Evolutionary conservation across 30 jellyfish, hydroid and myxozoan species (phyloP).

Genomic region (Clytia hemisphaerica): DNA sequence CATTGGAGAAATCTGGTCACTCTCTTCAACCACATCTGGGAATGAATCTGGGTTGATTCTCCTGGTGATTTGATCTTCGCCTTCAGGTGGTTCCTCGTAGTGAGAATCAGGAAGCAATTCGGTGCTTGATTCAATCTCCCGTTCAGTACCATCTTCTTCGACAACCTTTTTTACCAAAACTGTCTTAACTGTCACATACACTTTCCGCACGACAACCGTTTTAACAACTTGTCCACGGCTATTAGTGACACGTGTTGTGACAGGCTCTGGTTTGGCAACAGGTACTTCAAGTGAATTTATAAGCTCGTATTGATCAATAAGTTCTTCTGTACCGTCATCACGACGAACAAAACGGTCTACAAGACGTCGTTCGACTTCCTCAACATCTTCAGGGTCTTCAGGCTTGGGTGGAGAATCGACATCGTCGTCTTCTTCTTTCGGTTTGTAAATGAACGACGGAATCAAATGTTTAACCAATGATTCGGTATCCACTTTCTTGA

Average conservation of each 20-base stretch:
- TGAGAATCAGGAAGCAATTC: slow-evolving; percentile 19
- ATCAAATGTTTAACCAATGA: slow-evolving; percentile 1
- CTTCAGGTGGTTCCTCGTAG: slow-evolving; percentile 27
- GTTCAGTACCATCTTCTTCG: slow-evolving; percentile 31
- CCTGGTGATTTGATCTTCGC: not conserved
- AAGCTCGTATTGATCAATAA: slow-evolving; percentile 28
- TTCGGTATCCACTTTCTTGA: slow-evolving; percentile 13
- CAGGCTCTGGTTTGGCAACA: not conserved
- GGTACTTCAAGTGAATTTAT: slow-evolving; percentile 18
- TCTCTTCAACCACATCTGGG: slow-evolving; percentile 24
- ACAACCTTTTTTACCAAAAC: slow-evolving; percentile 34
- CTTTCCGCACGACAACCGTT: slow-evolving; percentile 18
- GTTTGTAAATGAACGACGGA: not conserved
- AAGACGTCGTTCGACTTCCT: slow-evolving; percentile 42
- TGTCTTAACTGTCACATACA: slow-evolving; percentile 21
- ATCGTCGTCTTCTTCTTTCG: slow-evolving; percentile 1
- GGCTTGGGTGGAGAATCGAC: no score
- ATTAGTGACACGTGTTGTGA: slow-evolving; percentile 4
- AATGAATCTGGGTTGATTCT: not conserved
- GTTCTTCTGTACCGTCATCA: slow-evolving; percentile 35
- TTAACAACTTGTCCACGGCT: slow-evolving; percentile 1
- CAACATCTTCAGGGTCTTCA: slow-evolving; percentile 24
- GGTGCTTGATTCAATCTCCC: slow-evolving; percentile 12
- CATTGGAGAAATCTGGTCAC: not conserved
- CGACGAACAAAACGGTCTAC: slow-evolving; percentile 39